phyloP scores from a whole-genome alignment of 1,140 invertebrate genomes.

The Acromyrmex echinatior region DNA sequence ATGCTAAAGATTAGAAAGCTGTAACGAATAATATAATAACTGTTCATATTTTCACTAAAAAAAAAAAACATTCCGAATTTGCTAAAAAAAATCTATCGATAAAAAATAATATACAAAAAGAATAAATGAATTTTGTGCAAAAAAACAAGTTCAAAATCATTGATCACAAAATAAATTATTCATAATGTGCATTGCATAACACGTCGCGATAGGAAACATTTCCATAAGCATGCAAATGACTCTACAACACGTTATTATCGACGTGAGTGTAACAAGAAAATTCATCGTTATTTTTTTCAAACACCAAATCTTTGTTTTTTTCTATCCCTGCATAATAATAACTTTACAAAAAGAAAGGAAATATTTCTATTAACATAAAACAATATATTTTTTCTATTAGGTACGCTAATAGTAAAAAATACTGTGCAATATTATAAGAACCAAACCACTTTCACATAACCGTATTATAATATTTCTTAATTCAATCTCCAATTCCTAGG shows the following conservation, averaged over 20 bases:
- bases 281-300: slow-evolving; percentile 1
- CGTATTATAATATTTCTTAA: background rate
- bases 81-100: background rate
- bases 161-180: slow-evolving; percentile 22
- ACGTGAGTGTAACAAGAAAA: slow-evolving; percentile 34
- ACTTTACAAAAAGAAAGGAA: background rate
- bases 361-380: background rate
- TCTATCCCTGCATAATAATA: background rate
- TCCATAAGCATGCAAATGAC: slow-evolving; percentile 35
- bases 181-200: slow-evolving; percentile 20
- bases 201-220: slow-evolving; percentile 18
- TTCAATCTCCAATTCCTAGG: background rate
- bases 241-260: slow-evolving; percentile 21
- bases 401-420: too few species aligned
- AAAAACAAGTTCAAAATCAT: background rate
- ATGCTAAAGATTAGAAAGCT: background rate
- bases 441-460: background rate
- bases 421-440: background rate
- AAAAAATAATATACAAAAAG: background rate
- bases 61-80: background rate
- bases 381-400: background rate
- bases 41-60: background rate
- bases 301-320: background rate
- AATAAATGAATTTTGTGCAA: background rate
- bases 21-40: background rate